A percentile compares a stretch with the other conserved stretches of the same genome.
Evolutionary conservation across 2,797 vertebrate species (phyloP).

Genomic region (Knipowitschia caucasica): DNA sequence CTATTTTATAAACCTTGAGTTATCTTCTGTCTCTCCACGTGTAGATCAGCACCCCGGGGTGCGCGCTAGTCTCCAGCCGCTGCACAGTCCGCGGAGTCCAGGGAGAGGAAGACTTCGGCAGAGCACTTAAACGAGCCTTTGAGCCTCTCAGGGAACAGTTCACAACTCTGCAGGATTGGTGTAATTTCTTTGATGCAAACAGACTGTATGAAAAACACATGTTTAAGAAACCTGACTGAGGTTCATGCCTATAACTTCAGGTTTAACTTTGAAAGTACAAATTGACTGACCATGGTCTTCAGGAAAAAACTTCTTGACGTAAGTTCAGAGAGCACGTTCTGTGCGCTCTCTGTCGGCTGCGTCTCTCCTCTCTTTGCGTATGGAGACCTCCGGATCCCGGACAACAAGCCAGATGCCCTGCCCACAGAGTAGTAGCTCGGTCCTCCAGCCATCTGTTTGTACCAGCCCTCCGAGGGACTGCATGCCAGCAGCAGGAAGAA

Average conservation of each 20-base stretch:
- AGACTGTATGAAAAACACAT: slow-evolving; percentile 54
- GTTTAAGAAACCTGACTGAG: neutral
- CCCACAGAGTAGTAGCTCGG: slow-evolving; percentile 79
- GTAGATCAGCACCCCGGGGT: slow-evolving; percentile 10
- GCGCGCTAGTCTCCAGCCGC: slow-evolving; percentile 37
- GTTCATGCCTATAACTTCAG: neutral
- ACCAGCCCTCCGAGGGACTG: slow-evolving; percentile 72
- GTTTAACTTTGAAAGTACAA: neutral
- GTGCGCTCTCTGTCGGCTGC: slow-evolving; percentile 28
- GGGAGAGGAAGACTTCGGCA: slow-evolving; percentile 69
- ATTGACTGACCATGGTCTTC: slow-evolving; percentile 67
- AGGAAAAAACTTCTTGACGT: slow-evolving; percentile 20
- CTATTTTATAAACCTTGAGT: slow-evolving; percentile 7
- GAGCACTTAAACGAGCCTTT: slow-evolving; percentile 65
- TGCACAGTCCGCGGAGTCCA: slow-evolving; percentile 61
- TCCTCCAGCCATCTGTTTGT: slow-evolving; percentile 74
- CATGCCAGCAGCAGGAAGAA: slow-evolving; percentile 51
- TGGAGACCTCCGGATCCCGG: slow-evolving; percentile 70
- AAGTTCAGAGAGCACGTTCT: slow-evolving; percentile 14
- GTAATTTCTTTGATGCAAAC: slow-evolving; percentile 71
- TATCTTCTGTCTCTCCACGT: slow-evolving; percentile 7
- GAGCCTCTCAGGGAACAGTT: slow-evolving; percentile 58
- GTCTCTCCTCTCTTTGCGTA: slow-evolving; percentile 57
- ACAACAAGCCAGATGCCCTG: slow-evolving; percentile 82
- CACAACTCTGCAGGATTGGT: slow-evolving; percentile 77